phyloP scores from a whole-genome alignment of 92 coral and sea anemone species.

The Palythoa grandiflora region DNA sequence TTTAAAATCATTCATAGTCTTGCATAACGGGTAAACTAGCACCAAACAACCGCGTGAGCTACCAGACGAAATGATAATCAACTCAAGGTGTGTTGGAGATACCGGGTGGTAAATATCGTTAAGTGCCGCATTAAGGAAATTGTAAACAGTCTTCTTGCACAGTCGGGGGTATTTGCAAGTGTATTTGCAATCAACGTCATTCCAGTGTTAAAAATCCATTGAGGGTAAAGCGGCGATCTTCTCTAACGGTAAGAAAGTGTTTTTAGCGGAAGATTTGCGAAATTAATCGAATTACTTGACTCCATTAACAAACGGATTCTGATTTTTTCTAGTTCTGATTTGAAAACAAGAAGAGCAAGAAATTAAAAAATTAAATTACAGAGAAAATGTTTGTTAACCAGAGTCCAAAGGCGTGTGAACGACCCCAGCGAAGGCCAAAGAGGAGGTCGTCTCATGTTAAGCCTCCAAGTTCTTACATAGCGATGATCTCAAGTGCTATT shows the following conservation, averaged over 20 bases:
- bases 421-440: background rate
- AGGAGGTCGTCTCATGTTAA: constrained; percentile 11
- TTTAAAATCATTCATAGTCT: no score
- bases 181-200: background rate
- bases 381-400: background rate
- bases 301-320: background rate
- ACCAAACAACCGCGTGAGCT: no score
- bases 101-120: constrained; percentile 19
- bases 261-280: background rate
- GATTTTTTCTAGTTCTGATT: background rate
- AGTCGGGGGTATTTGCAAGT: background rate
- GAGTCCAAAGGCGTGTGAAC: background rate
- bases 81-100: constrained; percentile 12
- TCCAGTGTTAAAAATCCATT: background rate
- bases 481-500: constrained; percentile 39
- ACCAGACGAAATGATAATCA: constrained; percentile 13
- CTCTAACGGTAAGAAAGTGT: background rate
- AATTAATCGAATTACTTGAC: background rate
- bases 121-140: background rate
- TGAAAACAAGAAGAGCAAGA: background rate
- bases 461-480: constrained; percentile 41
- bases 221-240: background rate
- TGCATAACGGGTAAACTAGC: no score
- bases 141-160: background rate
- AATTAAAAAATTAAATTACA: no score